phyloP scores from a whole-genome alignment of 2,113 vertebrate species.

The Nyctibius bracteatus region DNA sequence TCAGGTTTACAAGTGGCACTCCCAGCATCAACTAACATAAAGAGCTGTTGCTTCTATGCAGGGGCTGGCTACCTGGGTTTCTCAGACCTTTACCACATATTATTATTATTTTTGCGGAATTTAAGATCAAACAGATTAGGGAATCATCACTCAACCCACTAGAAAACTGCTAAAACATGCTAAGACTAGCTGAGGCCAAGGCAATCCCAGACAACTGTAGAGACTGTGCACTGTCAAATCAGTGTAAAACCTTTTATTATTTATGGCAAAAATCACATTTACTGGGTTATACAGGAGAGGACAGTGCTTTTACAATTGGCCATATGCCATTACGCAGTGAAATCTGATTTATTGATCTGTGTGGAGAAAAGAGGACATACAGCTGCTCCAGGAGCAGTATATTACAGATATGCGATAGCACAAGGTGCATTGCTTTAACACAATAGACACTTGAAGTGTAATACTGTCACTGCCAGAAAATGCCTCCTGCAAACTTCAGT shows the following conservation, averaged over 20 bases:
- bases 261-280: neutral
- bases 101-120: neutral
- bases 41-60: neutral
- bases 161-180: neutral
- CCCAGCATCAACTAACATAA: neutral
- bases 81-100: neutral
- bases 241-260: neutral
- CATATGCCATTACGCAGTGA: neutral
- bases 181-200: neutral
- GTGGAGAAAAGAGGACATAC: neutral
- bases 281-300: neutral
- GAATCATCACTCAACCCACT: rapidly evolving
- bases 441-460: neutral
- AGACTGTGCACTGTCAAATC: neutral
- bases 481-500: neutral
- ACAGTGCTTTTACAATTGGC: neutral
- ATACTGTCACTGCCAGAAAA: neutral
- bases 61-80: neutral
- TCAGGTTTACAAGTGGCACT: neutral
- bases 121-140: neutral
- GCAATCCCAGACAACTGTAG: neutral
- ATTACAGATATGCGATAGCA: neutral
- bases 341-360: neutral
- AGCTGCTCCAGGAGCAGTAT: neutral
- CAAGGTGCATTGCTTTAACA: neutral